phyloP scores from a whole-genome alignment of 2,113 vertebrate species.

The Rhinolophus sinicus region DNA sequence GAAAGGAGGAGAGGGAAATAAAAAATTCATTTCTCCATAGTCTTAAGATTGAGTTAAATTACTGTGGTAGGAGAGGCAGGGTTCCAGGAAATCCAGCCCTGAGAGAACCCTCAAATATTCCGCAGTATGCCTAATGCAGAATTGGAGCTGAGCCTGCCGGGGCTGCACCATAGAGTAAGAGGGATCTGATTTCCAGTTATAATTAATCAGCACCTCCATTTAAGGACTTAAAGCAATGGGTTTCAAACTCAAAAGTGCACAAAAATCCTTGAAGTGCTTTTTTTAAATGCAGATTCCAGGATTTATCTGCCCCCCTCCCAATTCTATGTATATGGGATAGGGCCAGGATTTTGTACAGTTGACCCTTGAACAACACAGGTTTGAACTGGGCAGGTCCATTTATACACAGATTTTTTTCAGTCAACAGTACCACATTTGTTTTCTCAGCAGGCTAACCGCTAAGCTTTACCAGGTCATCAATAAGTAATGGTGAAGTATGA shows the following conservation, averaged over 20 bases:
- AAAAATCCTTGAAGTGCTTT: not conserved
- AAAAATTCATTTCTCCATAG: constrained; percentile 49
- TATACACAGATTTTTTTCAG: not conserved
- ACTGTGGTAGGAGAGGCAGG: not conserved
- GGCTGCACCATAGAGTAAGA: not conserved
- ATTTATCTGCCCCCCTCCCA: not conserved
- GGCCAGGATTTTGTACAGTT: not conserved
- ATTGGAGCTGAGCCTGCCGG: not conserved
- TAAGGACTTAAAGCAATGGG: not conserved
- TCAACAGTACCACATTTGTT: not conserved
- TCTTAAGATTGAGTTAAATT: constrained; percentile 13
- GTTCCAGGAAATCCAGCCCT: not conserved
- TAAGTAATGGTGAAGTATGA: not conserved
- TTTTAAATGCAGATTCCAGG: constrained; percentile 1
- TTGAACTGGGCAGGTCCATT: not conserved
- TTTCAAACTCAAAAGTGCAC: not conserved
- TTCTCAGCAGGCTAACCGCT: not conserved
- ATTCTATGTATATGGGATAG: not conserved
- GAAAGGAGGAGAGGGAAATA: constrained; percentile 15
- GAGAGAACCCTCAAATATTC: not conserved
- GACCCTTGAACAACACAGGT: not conserved
- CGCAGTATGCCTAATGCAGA: not conserved
- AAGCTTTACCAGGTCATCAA: constrained; percentile 10
- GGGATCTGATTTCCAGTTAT: not conserved
- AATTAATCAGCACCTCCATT: not conserved